These are phyloP conservation scores for Drosophila prostipennis DNA, from an alignment of 2,888 invertebrate species.

Conservation along the genomic window DNA sequence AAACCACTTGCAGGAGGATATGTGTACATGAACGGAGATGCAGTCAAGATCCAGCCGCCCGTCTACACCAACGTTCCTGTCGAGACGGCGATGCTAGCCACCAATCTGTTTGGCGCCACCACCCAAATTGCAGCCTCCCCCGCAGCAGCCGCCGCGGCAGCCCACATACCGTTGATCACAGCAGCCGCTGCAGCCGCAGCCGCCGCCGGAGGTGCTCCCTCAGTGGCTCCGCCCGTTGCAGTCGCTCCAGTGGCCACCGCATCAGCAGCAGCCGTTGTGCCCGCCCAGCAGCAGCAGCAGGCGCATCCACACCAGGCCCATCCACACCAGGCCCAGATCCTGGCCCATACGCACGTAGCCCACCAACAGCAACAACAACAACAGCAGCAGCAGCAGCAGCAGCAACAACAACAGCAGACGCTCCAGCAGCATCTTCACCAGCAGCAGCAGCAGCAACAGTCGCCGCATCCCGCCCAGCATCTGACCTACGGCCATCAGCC, in stretches of 20 bases:
- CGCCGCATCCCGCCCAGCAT: conserved; percentile 58
- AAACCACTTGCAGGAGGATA: conserved; percentile 85
- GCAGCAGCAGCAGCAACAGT: conserved; percentile 58
- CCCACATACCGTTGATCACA: conserved; percentile 81
- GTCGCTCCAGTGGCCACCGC: conserved; percentile 52
- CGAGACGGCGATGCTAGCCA: conserved; percentile 86
- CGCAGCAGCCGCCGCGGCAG: conserved; percentile 55
- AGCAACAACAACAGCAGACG: conserved; percentile 50
- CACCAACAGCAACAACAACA: conserved; percentile 55
- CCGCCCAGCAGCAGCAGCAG: conserved; percentile 50
- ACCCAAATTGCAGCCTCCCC: conserved; percentile 74
- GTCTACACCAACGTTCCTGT: conserved; percentile 88
- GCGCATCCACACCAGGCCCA: conserved; percentile 53
- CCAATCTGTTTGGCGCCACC: conserved; percentile 82
- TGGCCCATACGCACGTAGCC: conserved; percentile 62
- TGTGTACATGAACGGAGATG: conserved; percentile 94
- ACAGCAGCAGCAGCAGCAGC: conserved; percentile 33
- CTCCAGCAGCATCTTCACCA: conserved; percentile 44
- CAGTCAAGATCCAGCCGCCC: conserved; percentile 88
- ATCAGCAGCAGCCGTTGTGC: conserved; percentile 30
- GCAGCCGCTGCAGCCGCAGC: conserved; percentile 76
- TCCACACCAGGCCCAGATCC: conserved; percentile 51
- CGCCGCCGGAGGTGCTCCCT: conserved; percentile 80
- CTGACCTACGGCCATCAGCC: conserved; percentile 67
- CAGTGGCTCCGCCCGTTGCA: conserved; percentile 61